Conservation (phyloP, 2,113 vertebrate genomes). For the Chascanopsetta lugubris region DNA sequence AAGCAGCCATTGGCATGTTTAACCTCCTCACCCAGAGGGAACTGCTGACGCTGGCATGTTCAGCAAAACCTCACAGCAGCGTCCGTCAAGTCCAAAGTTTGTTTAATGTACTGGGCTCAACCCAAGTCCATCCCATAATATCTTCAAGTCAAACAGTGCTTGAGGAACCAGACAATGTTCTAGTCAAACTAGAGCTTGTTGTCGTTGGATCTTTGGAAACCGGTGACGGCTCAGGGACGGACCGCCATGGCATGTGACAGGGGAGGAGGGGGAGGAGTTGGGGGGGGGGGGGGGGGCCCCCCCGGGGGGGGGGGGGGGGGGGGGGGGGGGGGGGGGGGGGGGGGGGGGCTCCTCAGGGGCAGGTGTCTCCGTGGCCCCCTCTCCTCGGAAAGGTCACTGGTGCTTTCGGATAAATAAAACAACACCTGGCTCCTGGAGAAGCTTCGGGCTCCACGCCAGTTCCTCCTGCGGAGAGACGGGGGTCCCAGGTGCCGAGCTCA, state of each 20-base stretch:
- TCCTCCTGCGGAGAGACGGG: constrained; percentile 69
- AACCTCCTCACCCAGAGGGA: background rate
- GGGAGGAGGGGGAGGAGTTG: no score
- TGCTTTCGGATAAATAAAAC: constrained; percentile 79
- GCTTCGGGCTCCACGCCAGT: constrained; percentile 61
- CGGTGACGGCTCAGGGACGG: constrained; percentile 36
- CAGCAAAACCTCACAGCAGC: no score
- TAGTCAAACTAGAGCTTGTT: constrained; percentile 24
- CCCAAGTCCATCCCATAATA: no score
- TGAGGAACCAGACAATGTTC: constrained; percentile 16
- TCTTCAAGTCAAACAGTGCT: constrained; percentile 12
- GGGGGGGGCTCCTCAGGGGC: no score
- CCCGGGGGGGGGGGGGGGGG: no score
- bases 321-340: no score
- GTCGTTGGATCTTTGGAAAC: constrained; percentile 14
- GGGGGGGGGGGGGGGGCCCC: constrained; percentile 17
- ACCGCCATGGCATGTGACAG: constrained; percentile 51
- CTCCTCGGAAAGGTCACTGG: constrained; percentile 73
- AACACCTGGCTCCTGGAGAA: constrained; percentile 73
- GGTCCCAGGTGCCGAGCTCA: constrained; percentile 72
- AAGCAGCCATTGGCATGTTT: background rate
- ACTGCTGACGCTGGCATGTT: background rate
- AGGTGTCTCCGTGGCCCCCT: constrained; percentile 57
- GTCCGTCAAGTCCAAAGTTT: no score
- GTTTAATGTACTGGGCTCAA: no score